Evolutionary conservation across 1,140 invertebrate genomes (phyloP).

Genomic region (Drosophila pandora): DNA sequence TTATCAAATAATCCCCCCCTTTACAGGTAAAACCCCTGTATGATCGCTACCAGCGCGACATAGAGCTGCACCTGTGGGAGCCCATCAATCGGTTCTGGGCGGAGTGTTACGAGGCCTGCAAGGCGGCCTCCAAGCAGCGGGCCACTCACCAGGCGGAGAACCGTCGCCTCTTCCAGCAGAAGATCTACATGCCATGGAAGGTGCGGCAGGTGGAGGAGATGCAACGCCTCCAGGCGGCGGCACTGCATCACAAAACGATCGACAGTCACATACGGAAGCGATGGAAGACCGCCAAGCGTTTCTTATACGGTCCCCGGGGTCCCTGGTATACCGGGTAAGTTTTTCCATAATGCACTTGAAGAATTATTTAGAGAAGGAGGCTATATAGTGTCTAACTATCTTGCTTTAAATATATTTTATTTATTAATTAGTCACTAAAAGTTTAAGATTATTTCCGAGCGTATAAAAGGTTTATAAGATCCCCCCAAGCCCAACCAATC

Average conservation of each 20-base stretch:
- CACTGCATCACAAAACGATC: slow-evolving; percentile 84
- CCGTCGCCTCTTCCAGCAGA: slow-evolving; percentile 86
- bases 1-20: slow-evolving; percentile 5
- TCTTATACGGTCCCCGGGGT: slow-evolving; percentile 86
- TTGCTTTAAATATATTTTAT: too few species aligned
- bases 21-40: slow-evolving; percentile 84
- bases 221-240: slow-evolving; percentile 84
- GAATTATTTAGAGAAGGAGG: neutral
- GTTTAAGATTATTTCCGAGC: neutral
- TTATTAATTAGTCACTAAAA: too few species aligned
- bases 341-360: neutral
- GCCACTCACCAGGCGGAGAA: slow-evolving; percentile 86
- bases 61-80: slow-evolving; percentile 84
- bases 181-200: slow-evolving; percentile 85
- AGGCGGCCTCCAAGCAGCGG: slow-evolving; percentile 86
- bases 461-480: neutral
- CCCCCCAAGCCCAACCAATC: slow-evolving; percentile 7
- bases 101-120: slow-evolving; percentile 86
- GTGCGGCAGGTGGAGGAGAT: slow-evolving; percentile 85
- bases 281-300: slow-evolving; percentile 85
- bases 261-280: slow-evolving; percentile 84
- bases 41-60: slow-evolving; percentile 84
- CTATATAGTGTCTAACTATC: too few species aligned
- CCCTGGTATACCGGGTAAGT: slow-evolving; percentile 86
- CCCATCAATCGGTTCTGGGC: slow-evolving; percentile 86